Conservation (phyloP, 2,113 vertebrate species). For the Engystomops pustulosus region DNA sequence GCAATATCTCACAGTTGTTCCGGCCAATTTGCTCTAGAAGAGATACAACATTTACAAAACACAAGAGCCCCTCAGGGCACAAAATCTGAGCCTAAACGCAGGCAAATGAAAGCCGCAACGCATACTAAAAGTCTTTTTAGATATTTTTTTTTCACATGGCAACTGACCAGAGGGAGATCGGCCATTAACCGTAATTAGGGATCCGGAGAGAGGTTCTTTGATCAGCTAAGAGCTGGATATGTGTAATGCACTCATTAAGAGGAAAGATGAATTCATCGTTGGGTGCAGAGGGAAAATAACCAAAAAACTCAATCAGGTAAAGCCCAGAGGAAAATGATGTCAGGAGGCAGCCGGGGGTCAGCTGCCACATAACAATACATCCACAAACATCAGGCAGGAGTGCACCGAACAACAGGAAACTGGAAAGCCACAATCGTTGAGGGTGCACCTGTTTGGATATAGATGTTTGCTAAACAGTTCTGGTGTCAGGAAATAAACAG, state of each 20-base stretch:
- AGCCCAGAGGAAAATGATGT: slow-evolving; percentile 28
- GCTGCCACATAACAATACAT: neutral
- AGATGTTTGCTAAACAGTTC: neutral
- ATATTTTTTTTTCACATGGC: neutral
- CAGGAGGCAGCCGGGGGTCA: slow-evolving; percentile 2
- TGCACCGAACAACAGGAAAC: neutral
- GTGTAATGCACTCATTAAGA: neutral
- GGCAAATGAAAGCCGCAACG: neutral
- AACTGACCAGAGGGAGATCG: neutral
- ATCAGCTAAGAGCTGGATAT: slow-evolving; percentile 14
- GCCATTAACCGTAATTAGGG: slow-evolving; percentile 13
- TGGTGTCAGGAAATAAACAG: neutral
- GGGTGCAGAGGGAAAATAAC: neutral
- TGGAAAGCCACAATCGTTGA: neutral
- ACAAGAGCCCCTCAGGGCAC: slow-evolving; percentile 11
- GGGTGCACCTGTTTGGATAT: slow-evolving; percentile 38
- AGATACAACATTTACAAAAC: neutral
- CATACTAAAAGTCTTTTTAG: neutral
- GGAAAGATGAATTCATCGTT: neutral
- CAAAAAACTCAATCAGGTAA: neutral
- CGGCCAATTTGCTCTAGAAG: neutral
- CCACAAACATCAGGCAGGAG: slow-evolving; percentile 9
- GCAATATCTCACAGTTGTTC: neutral
- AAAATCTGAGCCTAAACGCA: neutral
- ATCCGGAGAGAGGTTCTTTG: neutral